Conservation (phyloP, 2,113 vertebrate genomes). For the Oncorhynchus tshawytscha region DNA sequence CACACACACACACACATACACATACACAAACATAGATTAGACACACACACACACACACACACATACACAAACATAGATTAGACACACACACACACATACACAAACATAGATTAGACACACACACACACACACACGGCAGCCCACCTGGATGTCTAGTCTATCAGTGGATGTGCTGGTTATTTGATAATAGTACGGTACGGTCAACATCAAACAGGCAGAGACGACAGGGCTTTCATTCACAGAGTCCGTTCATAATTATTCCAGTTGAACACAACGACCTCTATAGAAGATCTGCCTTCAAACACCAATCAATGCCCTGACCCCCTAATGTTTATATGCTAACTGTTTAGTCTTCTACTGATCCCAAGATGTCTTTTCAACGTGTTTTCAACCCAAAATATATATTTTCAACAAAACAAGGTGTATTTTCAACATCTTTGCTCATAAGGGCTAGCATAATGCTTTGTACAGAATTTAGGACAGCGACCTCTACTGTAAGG, state of each 20-base stretch:
- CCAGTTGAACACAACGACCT: slow-evolving; percentile 1
- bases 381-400: too few species aligned
- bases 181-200: slow-evolving; percentile 19
- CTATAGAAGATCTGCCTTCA: neutral
- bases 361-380: too few species aligned
- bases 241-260: slow-evolving; percentile 1
- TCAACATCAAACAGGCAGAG: slow-evolving; percentile 31
- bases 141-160: neutral
- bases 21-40: neutral
- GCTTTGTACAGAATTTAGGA: too few species aligned
- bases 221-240: neutral
- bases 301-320: neutral
- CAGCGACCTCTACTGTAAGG: too few species aligned
- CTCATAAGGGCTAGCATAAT: too few species aligned
- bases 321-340: neutral
- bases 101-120: neutral
- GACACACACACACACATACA: neutral
- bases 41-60: neutral
- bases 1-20: neutral
- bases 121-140: neutral
- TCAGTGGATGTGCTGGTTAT: slow-evolving; percentile 20
- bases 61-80: neutral
- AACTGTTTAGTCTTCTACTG: too few species aligned
- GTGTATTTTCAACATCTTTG: too few species aligned
- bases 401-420: too few species aligned